A percentile compares a stretch with the other conserved stretches of the same genome.
Conservation (phyloP, 1,140 invertebrate genomes). For the Ectropis grisescens region DNA sequence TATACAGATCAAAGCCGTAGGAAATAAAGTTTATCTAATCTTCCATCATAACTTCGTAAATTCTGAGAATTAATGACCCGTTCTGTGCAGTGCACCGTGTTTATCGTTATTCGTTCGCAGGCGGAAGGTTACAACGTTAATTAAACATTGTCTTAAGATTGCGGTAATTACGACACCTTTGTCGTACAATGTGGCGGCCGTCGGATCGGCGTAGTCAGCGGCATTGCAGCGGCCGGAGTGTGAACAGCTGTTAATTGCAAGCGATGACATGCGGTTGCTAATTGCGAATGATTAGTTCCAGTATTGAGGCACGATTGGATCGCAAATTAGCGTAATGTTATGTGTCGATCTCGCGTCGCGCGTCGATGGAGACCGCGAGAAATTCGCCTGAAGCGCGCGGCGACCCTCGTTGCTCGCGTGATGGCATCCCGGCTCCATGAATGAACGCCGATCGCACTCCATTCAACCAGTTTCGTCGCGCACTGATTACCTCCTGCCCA, state of each 20-base stretch:
- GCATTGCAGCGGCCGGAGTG: conserved; percentile 4
- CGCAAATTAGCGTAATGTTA: conserved; percentile 17
- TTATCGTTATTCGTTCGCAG: no score
- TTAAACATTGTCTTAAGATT: conserved; percentile 2
- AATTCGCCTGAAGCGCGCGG: no score
- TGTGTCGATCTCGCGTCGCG: not conserved
- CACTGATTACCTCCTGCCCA: conserved; percentile 53
- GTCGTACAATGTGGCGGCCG: no score
- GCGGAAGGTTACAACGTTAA: no score
- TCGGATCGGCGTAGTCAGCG: no score
- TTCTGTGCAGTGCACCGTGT: not conserved
- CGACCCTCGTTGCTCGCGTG: conserved; percentile 26
- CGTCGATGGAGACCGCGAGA: no score
- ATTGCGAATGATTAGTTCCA: conserved; percentile 22
- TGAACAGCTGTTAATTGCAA: conserved; percentile 20
- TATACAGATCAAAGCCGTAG: conserved; percentile 58
- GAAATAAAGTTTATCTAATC: conserved; percentile 57
- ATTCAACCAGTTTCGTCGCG: conserved; percentile 62
- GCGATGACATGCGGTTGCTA: conserved; percentile 21
- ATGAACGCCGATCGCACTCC: conserved; percentile 45
- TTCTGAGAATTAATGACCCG: conserved; percentile 22
- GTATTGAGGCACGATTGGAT: conserved; percentile 23
- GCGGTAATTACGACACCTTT: conserved; percentile 1
- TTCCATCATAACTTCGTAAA: conserved; percentile 35
- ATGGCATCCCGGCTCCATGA: conserved; percentile 51